Evolutionary conservation across 2,797 vertebrate species (phyloP), one percentile per base, ranked within the genome.

Genomic region (Myotis planiceps): DNA sequence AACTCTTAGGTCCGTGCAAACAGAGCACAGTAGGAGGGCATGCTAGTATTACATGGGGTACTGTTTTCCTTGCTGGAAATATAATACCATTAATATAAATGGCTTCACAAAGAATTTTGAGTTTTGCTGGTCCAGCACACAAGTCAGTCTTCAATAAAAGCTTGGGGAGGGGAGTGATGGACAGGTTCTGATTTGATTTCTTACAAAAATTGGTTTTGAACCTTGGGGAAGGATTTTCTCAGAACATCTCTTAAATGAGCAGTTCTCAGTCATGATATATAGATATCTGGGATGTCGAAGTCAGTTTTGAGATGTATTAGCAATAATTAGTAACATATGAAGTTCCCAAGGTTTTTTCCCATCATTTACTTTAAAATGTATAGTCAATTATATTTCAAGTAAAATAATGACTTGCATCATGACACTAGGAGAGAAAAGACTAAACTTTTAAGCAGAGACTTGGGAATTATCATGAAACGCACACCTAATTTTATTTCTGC

Each of bases 121-220:
- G 37, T 90, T 90, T 82, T 85, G 37, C 63, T 88, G 29, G 18
- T 47, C 42, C n/a, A 34, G 32, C 51, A 53, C 47, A 19, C 42
- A 39, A 65, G 53, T 66, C 27, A 53, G 27, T 87, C 84, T 92
- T 90, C 72, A 78, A 5, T 32, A 51, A 51, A 63, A 39, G 53
- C 34, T 58, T 47, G 15, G 75, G 51, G 45, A 60, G 39, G 49
- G 15, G 32, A 78, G 58, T 90, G 58, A 82, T 63, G 25, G 79
- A 87, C 74, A 34, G 66, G 23, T 32, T 90, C 68, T 79, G 68
- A 85, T 78, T 66, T 66, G 39, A 85, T 95, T 86, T 97, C 45
- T 90, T 82, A 75, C 27, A 32, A 92, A 81, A 75, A 63, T 82
- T 53, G 71, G 18, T 91, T 94, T 79, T 60, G 55, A 95, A 95